Conservation (phyloP, 2,888 invertebrate species). For the Andrena hattorfiana region DNA sequence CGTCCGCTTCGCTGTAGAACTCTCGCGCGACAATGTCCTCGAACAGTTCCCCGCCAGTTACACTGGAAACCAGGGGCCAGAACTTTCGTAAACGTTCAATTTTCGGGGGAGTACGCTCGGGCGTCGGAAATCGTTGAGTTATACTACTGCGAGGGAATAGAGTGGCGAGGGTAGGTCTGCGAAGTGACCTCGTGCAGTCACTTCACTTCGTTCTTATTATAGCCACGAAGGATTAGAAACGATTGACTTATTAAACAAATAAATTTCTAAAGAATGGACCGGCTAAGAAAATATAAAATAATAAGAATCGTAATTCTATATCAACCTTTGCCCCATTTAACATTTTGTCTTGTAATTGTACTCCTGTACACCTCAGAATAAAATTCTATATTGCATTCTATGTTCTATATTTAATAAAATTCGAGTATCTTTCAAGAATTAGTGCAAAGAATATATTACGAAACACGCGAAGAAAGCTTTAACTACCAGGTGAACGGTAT, state of each 20-base stretch:
- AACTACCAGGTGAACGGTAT: not conserved
- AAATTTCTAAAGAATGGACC: not conserved
- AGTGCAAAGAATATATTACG: no score
- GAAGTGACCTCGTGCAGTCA: no score
- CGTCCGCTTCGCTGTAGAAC: constrained; percentile 99
- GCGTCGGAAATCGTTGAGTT: not conserved
- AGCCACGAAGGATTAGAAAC: no score
- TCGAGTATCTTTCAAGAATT: no score
- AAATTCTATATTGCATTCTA: no score
- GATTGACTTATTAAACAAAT: not conserved
- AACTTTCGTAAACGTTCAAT: constrained; percentile 19
- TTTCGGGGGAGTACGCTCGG: not conserved
- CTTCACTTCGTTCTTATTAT: no score
- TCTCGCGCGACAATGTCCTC: constrained; percentile 99
- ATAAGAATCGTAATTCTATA: not conserved
- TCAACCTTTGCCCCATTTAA: no score
- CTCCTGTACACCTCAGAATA: no score
- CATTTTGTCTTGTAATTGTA: no score
- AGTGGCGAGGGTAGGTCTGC: no score
- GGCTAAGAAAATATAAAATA: not conserved
- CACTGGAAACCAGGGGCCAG: constrained; percentile 87
- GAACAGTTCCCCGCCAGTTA: constrained; percentile 98
- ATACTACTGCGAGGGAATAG: not conserved
- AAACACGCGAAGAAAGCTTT: not conserved
- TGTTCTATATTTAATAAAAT: no score